Evolutionary conservation across 1,140 invertebrate genomes (phyloP), one percentile per base, ranked within the genome.

Genomic region (Marisa cornuarietis): DNA sequence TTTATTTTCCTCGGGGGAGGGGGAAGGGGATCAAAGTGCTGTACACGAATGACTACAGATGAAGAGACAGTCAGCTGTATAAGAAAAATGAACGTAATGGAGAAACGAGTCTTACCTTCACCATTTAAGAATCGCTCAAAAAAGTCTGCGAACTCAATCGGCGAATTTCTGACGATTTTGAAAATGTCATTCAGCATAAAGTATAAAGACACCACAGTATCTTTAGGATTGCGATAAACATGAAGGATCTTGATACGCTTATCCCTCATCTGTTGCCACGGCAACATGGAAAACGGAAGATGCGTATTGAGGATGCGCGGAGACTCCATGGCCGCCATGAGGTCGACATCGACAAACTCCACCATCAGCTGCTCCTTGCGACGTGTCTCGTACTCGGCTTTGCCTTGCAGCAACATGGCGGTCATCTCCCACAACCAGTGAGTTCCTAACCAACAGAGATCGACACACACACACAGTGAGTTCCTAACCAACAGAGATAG

Each of bases 171-270:
- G 8, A 54, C 52, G 52, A 54, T 54, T 54, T 54, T 54, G 52
- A 54, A 9, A 54, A 54, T 8, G 52, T 54, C 52, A 8, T 54
- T 54, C 24, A 22, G 72, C 49, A 79, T 81, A 51, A 86, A 83
- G 54, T 85, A 81, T 65, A 83, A 87, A 18, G 85, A 86, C 13
- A 87, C 86, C 14, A 73, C 83, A 3, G 85, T 83, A 54, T 87
- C 86, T 78, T 86, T 87, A 0, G 85, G 85, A 76, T 87, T 87
- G 18, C 86, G 76, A 5, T 84, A 49, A 13, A 85, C 62, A 52
- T 83, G 82, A 0, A 87, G 13, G 18, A 85, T 85, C 66, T 85
- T 86, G 62, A 51, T 22, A 26, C 54, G 49, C 16, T 79, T 63
- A 24, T 72, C 78, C 9, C 65, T 73, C 4, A 80, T 8, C 51